Evolutionary conservation across 2,113 vertebrate species (phyloP).

Genomic region (Apaloderma vittatum): DNA sequence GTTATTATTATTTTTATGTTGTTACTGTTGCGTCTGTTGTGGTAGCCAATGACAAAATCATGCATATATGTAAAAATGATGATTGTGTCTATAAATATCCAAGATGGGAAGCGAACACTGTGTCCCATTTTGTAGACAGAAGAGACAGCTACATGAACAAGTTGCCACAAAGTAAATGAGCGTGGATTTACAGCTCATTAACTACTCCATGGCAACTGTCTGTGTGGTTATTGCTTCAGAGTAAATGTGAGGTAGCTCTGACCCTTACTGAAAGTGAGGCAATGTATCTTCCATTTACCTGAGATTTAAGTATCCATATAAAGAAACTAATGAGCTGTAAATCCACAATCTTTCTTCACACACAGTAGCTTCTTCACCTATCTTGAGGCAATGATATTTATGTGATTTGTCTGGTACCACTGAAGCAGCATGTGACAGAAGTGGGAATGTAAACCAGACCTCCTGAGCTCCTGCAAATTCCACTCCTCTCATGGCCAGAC

Average conservation of each 20-base stretch:
- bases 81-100: not conserved
- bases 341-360: not conserved
- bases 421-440: not conserved
- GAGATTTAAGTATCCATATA: slow-evolving; percentile 19
- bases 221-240: not conserved
- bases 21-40: not conserved
- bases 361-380: not conserved
- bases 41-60: not conserved
- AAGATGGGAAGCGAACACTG: not conserved
- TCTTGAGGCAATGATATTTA: not conserved
- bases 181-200: slow-evolving; percentile 58
- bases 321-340: slow-evolving; percentile 52
- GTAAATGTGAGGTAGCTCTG: slow-evolving; percentile 31
- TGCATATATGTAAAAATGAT: not conserved
- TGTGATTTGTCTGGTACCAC: not conserved
- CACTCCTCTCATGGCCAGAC: not conserved
- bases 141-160: slow-evolving; percentile 32
- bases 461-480: not conserved
- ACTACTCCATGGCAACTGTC: slow-evolving; percentile 61
- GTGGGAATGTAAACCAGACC: not conserved
- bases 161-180: slow-evolving; percentile 41
- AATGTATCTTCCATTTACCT: slow-evolving; percentile 40
- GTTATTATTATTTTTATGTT: not conserved
- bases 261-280: slow-evolving; percentile 12
- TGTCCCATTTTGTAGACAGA: slow-evolving; percentile 3